phyloP scores from a whole-genome alignment of 1,140 invertebrate genomes.

The Anastatus disparis region DNA sequence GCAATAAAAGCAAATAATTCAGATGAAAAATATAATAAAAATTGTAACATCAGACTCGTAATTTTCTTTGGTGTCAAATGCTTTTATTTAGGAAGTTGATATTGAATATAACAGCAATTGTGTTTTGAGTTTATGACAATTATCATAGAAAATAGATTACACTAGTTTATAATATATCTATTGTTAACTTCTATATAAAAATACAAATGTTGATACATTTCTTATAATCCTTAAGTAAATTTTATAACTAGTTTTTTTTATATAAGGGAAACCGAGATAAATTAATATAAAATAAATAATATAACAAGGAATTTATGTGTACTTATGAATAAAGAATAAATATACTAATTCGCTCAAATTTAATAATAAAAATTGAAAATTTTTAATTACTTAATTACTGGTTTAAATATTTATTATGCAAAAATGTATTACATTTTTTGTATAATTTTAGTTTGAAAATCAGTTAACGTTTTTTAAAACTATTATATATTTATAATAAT shows the following conservation, averaged over 20 bases:
- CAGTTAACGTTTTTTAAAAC: no score
- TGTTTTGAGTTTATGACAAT: background rate
- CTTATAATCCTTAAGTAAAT: background rate
- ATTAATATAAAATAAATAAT: no score
- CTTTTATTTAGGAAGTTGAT: background rate
- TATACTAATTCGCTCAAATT: no score
- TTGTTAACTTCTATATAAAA: constrained; percentile 20
- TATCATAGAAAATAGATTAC: background rate
- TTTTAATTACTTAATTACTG: no score
- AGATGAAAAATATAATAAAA: background rate
- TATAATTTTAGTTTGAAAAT: no score
- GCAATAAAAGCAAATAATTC: constrained; percentile 1
- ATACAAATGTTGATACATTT: constrained; percentile 15
- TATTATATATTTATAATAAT: no score
- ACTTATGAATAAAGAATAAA: no score
- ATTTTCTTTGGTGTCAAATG: constrained; percentile 32
- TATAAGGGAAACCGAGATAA: background rate
- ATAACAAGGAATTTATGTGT: no score
- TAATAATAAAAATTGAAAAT: no score
- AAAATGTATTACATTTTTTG: no score
- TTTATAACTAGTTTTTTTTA: background rate
- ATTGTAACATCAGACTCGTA: constrained; percentile 8
- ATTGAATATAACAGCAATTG: background rate
- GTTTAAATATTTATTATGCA: no score
- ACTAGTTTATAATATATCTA: background rate